Percentiles rank a stretch among this genome's conserved stretches.
Conservation (phyloP, 1,140 invertebrate genomes). For the Leucophenga varia region DNA sequence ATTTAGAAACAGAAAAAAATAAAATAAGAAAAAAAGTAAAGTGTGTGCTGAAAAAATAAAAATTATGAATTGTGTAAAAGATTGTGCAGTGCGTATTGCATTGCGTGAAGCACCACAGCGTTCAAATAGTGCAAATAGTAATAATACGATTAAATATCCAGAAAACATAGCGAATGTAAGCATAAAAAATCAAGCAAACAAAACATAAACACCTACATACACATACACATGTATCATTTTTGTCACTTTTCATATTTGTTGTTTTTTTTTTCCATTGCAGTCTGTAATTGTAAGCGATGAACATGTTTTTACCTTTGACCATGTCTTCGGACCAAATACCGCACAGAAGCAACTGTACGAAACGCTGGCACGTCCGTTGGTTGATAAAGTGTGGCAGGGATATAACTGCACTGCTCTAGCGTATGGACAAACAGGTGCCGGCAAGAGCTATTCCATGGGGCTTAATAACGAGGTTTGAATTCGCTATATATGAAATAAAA, state of each 20-base stretch:
- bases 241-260: no score
- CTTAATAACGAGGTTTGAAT: conserved; percentile 68
- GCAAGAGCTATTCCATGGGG: conserved; percentile 79
- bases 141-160: neutral
- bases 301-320: conserved; percentile 65
- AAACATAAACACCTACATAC: neutral
- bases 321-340: conserved; percentile 59
- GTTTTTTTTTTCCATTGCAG: no score
- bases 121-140: neutral
- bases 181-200: conserved; percentile 1
- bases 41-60: no score
- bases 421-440: conserved; percentile 78
- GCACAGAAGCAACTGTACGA: conserved; percentile 71
- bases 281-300: conserved; percentile 21
- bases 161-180: neutral
- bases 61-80: conserved; percentile 7
- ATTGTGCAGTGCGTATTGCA: conserved; percentile 11
- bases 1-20: no score
- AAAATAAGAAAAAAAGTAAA: no score
- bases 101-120: conserved; percentile 20
- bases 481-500: neutral
- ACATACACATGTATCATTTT: no score
- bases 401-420: conserved; percentile 77
- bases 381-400: conserved; percentile 70
- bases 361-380: conserved; percentile 70